Conservation (phyloP, 1,140 invertebrate genomes). For the Samia ricini region DNA sequence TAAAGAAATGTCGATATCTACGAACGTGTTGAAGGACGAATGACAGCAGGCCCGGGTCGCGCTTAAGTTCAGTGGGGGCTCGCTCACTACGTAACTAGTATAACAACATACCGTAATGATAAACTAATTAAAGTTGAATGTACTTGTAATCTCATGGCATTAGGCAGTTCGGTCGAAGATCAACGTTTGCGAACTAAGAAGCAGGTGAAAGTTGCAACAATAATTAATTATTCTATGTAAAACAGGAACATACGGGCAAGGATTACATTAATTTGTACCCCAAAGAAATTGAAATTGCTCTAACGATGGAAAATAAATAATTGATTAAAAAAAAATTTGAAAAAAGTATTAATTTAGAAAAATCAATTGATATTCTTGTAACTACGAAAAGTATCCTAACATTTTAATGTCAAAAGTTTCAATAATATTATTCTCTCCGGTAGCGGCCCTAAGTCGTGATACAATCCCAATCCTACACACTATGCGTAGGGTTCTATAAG, state of each 20-base stretch:
- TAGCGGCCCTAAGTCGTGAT: too few relatives aligned
- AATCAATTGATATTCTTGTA: too few relatives aligned
- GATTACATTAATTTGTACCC: background rate
- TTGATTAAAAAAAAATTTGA: background rate
- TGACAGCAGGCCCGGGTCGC: slow-evolving; percentile 35
- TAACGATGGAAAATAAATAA: too few relatives aligned
- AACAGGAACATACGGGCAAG: background rate
- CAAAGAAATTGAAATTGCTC: background rate
- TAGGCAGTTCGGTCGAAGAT: slow-evolving; percentile 7
- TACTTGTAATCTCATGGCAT: slow-evolving; percentile 16
- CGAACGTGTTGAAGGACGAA: slow-evolving; percentile 20
- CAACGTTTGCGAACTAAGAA: slow-evolving; percentile 16
- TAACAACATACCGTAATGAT: background rate
- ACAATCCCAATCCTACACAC: too few relatives aligned
- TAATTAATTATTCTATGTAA: background rate
- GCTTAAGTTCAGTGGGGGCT: slow-evolving; percentile 51
- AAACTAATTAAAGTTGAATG: background rate
- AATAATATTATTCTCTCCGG: too few relatives aligned
- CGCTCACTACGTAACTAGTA: slow-evolving; percentile 31
- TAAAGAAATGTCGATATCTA: background rate
- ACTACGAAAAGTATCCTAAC: too few relatives aligned
- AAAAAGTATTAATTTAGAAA: too few relatives aligned
- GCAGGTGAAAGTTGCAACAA: slow-evolving; percentile 30
- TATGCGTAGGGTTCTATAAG: too few relatives aligned
- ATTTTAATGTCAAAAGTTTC: too few relatives aligned